A percentile compares a stretch with the other conserved stretches of the same genome.
These are phyloP conservation scores for Notoglanidium macrostoma DNA, from an alignment of 2,797 vertebrate genomes.

Conservation along the genomic window DNA sequence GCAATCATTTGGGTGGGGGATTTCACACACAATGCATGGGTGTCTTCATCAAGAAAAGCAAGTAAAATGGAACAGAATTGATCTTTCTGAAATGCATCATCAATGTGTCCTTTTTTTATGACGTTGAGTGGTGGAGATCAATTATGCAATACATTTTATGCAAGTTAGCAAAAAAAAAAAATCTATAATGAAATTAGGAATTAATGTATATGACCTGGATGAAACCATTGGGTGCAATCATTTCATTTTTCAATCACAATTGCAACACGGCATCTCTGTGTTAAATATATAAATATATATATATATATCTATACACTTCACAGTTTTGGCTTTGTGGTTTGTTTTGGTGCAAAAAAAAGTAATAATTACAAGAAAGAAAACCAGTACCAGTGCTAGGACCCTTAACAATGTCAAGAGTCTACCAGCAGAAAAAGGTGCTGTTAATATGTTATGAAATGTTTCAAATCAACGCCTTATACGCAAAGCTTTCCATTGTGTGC, in stretches of 20 bases:
- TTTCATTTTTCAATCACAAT: not conserved
- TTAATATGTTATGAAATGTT: not conserved
- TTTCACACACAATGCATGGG: conserved; percentile 15
- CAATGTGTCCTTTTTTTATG: not conserved
- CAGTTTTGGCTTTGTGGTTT: not conserved
- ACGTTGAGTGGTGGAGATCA: conserved; percentile 18
- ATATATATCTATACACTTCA: not conserved
- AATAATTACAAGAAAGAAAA: not conserved
- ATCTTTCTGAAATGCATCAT: not conserved
- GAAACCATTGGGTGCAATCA: not conserved
- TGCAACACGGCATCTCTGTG: not conserved
- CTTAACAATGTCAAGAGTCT: not conserved
- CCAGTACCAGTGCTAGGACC: not conserved
- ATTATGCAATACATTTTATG: conserved; percentile 25
- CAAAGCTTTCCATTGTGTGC: not conserved
- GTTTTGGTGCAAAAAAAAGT: not conserved
- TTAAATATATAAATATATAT: not conserved
- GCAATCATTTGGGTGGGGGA: conserved; percentile 7
- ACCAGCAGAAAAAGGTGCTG: not conserved
- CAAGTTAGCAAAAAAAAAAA: not conserved
- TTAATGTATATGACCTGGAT: not conserved
- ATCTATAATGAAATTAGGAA: conserved; percentile 1
- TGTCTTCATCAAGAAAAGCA: not conserved
- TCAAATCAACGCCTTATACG: not conserved
- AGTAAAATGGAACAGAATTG: conserved; percentile 6